Evolutionary conservation across 2,797 vertebrate species (phyloP).

Genomic region (Chelmon rostratus): DNA sequence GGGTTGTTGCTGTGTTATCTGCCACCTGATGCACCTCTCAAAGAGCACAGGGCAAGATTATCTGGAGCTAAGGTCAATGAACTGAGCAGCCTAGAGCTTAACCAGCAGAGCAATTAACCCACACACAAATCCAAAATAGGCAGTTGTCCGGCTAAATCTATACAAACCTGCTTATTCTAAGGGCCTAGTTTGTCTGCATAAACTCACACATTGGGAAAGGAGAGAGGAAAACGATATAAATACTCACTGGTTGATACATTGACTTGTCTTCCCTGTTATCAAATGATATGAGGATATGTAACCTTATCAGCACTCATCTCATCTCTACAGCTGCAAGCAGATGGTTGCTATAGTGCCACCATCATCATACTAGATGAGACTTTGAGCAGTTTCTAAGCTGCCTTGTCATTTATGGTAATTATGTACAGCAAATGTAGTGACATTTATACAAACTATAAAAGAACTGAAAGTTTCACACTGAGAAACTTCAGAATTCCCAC

Average conservation of each 20-base stretch:
- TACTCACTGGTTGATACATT: not conserved
- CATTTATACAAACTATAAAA: not conserved
- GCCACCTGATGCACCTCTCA: conserved; percentile 62
- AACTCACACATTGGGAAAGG: conserved; percentile 25
- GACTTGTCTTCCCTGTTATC: not conserved
- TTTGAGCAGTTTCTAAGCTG: conserved; percentile 19
- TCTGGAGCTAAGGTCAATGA: conserved; percentile 64
- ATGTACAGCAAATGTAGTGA: not conserved
- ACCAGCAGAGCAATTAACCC: conserved; percentile 73
- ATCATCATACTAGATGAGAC: not conserved
- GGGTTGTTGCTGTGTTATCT: conserved; percentile 21
- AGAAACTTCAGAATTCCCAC: not conserved
- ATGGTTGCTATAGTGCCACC: no score
- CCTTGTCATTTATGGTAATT: not conserved
- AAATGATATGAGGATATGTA: not conserved
- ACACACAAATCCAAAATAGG: conserved; percentile 56
- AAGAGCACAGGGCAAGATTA: conserved; percentile 64
- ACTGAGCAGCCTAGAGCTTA: conserved; percentile 54
- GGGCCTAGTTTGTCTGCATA: conserved; percentile 7
- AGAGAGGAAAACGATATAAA: conserved; percentile 19
- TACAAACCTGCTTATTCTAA: conserved; percentile 45
- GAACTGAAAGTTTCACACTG: not conserved
- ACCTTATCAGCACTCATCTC: conserved; percentile 1
- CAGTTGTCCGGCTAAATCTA: conserved; percentile 46
- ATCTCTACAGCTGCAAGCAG: conserved; percentile 8